Conservation (phyloP, 2,797 vertebrate species). For the Jordanella pulchra region DNA sequence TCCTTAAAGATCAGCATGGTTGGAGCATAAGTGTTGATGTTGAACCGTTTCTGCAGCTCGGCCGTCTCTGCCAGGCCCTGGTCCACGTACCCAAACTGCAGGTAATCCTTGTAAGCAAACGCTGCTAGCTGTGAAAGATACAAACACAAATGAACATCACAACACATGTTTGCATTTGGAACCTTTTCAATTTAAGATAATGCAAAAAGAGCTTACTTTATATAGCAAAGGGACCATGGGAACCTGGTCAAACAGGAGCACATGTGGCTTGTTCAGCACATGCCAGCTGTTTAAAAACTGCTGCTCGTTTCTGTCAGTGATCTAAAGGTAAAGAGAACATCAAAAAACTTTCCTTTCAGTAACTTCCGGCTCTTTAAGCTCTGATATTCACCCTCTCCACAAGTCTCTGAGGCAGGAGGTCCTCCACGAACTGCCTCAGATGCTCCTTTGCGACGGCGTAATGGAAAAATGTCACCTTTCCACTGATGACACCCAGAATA, state of each 20-base stretch:
- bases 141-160: conserved; percentile 1
- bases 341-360: not conserved
- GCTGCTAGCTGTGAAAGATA: conserved; percentile 83
- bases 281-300: conserved; percentile 91
- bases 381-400: conserved; percentile 87
- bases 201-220: conserved; percentile 81
- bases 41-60: conserved; percentile 87
- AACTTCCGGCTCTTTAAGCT: not conserved
- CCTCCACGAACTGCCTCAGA: conserved; percentile 91
- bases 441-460: conserved; percentile 89
- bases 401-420: conserved; percentile 91
- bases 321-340: conserved; percentile 71
- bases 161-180: not conserved
- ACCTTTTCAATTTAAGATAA: not conserved
- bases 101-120: conserved; percentile 90
- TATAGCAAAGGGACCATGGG: conserved; percentile 86
- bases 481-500: conserved; percentile 90
- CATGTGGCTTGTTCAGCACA: conserved; percentile 92
- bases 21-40: conserved; percentile 89
- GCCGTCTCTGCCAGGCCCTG: conserved; percentile 85
- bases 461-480: conserved; percentile 94
- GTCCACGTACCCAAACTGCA: conserved; percentile 93
- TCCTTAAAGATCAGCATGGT: conserved; percentile 96
- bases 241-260: conserved; percentile 94
- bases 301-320: conserved; percentile 89